Percentiles rank a stretch among this genome's conserved stretches.
Conservation (phyloP, 2,888 invertebrate genomes). For the Pristionchus japonicus region DNA sequence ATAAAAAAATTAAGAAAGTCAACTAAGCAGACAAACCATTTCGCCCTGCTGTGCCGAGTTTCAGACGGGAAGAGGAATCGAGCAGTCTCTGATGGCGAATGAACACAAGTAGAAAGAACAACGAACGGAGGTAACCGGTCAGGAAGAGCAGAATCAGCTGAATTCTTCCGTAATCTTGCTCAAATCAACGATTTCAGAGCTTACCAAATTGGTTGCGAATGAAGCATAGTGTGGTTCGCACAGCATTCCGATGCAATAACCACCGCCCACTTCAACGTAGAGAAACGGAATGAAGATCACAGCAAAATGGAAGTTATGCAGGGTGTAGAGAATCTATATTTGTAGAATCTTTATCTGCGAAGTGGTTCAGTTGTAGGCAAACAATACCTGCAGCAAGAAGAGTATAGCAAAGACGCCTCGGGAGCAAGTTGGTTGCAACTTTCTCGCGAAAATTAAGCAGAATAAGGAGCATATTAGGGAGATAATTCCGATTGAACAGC, state of each 20-base stretch:
- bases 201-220: neutral
- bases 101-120: neutral
- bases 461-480: neutral
- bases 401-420: neutral
- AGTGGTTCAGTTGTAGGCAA: neutral
- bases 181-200: too few relatives aligned
- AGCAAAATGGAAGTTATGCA: neutral
- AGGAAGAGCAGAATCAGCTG: neutral
- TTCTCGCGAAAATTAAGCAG: neutral
- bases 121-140: neutral
- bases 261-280: neutral
- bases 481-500: neutral
- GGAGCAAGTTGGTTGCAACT: neutral
- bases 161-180: too few relatives aligned
- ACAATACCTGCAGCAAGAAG: neutral
- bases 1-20: too few relatives aligned
- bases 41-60: neutral
- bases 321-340: neutral
- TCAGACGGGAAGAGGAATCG: neutral
- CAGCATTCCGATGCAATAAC: neutral
- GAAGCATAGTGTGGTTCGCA: neutral
- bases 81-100: neutral
- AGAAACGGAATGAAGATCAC: neutral
- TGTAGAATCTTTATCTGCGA: neutral
- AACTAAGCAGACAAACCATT: neutral